Evolutionary conservation across 1,140 invertebrate species (phyloP).

Genomic region (Caerostris darwini): DNA sequence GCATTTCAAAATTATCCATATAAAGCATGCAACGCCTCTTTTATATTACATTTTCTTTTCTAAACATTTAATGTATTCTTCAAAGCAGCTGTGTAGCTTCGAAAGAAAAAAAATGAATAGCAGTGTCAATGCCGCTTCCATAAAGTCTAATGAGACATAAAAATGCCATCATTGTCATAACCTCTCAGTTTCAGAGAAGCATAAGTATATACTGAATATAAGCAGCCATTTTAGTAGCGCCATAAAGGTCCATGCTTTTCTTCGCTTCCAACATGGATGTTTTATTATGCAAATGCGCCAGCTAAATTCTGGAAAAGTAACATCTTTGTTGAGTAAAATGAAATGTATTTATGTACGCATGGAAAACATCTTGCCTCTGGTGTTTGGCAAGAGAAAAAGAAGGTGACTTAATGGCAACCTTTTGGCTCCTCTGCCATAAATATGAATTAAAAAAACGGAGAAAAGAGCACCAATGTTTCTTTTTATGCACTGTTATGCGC

Average conservation of each 20-base stretch:
- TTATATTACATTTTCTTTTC: no score
- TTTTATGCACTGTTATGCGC: not conserved
- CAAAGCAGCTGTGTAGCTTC: not conserved
- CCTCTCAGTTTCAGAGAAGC: not conserved
- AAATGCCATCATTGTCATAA: not conserved
- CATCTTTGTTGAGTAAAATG: not conserved
- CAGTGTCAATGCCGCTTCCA: not conserved
- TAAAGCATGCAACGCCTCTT: no score
- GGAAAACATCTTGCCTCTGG: not conserved
- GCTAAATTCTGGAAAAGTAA: not conserved
- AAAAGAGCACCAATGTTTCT: not conserved
- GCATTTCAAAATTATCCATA: no score
- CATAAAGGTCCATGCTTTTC: not conserved
- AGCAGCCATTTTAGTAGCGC: not conserved
- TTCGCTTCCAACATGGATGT: not conserved
- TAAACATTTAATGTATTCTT: no score
- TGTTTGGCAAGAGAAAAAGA: not conserved
- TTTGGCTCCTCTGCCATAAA: not conserved
- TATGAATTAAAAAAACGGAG: not conserved
- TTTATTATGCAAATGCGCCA: not conserved
- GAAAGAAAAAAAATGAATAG: no score
- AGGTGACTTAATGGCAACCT: not conserved
- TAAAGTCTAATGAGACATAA: not conserved
- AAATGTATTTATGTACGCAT: not conserved
- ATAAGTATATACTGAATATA: not conserved